Evolutionary conservation across 2,888 invertebrate genomes (phyloP), one percentile per base, ranked within the genome.

Genomic region (Pollenia angustigena): DNA sequence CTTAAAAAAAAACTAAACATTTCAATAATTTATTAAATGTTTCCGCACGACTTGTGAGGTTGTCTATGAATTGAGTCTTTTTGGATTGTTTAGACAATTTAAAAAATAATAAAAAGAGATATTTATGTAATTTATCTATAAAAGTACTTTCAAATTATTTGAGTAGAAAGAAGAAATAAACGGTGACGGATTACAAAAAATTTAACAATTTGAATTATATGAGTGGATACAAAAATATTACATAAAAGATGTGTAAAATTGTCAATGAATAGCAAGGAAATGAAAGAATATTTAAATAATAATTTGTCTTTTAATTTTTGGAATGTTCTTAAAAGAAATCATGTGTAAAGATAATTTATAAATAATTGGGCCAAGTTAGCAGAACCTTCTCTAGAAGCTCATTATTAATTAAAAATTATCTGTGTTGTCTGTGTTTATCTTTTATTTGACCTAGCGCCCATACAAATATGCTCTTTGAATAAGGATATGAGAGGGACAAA

Each of bases 61-160:
- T 4, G 42, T 42, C n/a, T 18, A 12, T 32, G 32, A 32, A 32
- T 64, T 40, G 11, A 50, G 9, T 48, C 12, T 48, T 50, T 48
- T 8, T 1, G 14, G 18, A 14, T 62, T 62, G 16, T 8, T 62
- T 40, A 10, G 6, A n/a, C 9, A 7, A 18, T 23, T 42, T 52
- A 6, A 23, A 8, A n/a, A 46, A 72, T 32, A 48, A 48, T 32
- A 48, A 48, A 18, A 32, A 32, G 32, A 32, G 32, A 32, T 40
- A 54, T 76, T 76, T 64, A 44, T 64, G 14, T 44, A 52, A 64
- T 54, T 64, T 64, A 52, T 8, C 6, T 7, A n/a, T 32, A 32
- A 44, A 72, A 50, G 44, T 64, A 64, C 75, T 64, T 64, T 76
- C 52, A 64, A 64, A 76, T 54, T 42, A 23, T 52, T 46, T 60